Evolutionary conservation across 2,797 vertebrate species (phyloP), one percentile per base, ranked within the genome.

Genomic region (Pseudocheirus occidentalis): DNA sequence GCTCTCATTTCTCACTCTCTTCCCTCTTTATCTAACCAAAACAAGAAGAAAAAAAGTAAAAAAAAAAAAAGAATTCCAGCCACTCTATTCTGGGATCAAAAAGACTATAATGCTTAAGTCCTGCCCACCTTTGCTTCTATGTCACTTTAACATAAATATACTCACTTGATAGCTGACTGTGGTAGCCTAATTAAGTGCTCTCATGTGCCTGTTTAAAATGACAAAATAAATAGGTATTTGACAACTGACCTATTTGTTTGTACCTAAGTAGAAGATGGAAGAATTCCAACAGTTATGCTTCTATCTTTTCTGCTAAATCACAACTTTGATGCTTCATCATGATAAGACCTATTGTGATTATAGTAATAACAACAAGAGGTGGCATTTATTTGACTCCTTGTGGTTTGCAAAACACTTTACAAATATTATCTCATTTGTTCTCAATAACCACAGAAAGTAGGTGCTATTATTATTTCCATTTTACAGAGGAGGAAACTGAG

Each of bases 241-340:
- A 92, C 62, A 59, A 96, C 93, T 92, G 40, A 59, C 53, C 90
- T 59, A 54, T 55, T 28, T 95, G 91, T 94, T 90, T 90, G 54
- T 90, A 94, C 92, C 90, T 53, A 92, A 93, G n/a, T 95, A 50
- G 66, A 87, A 87, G 73, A 87, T 87, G 40, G 62, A 91, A 96
- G 56, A 90, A 92, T 93, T 95, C 92, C 91, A 57, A 50, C 58
- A 58, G 40, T 53, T 59, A 6, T 89, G 46, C 0, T 1, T 50
- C 87, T 93, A 13, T 53, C 90, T 56, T 55, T 96, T 59, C 21
- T 87, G 40, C 73, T 87, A 87, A 87, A 87, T 87, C 27, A 87
- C 21, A 87, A 1, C 24, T 24, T 12, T 50, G 21, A 27, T 46
- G 9, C 10, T 87, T 87, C 73, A 87, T 87, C 40, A 27, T 73